phyloP scores from a whole-genome alignment of 2,888 invertebrate species.

The Eledona agricola region DNA sequence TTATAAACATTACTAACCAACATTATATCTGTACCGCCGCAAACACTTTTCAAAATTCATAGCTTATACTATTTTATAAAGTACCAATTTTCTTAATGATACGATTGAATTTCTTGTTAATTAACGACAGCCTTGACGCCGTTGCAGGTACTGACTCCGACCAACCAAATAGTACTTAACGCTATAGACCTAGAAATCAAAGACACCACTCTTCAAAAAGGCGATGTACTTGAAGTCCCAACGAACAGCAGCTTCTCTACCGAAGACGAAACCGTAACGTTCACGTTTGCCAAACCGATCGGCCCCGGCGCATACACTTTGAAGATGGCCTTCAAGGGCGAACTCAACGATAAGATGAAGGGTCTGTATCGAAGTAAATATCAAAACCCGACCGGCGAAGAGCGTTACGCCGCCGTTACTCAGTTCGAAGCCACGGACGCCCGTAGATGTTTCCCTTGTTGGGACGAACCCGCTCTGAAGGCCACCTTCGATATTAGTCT shows the following conservation, averaged over 20 bases:
- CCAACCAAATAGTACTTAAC: constrained; percentile 78
- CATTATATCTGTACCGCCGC: too few relatives aligned
- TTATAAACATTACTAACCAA: too few relatives aligned
- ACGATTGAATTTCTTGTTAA: not conserved
- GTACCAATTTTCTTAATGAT: not conserved
- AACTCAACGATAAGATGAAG: constrained; percentile 91
- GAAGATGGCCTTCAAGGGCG: constrained; percentile 79
- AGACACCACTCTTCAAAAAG: constrained; percentile 67
- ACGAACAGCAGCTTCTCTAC: constrained; percentile 57
- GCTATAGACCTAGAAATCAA: constrained; percentile 78
- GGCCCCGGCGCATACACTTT: constrained; percentile 69
- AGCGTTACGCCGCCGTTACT: constrained; percentile 86
- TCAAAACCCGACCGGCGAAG: constrained; percentile 75
- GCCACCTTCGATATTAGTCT: constrained; percentile 92
- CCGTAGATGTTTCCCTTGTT: constrained; percentile 92
- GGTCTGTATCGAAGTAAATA: constrained; percentile 96
- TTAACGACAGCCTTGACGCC: constrained; percentile 1
- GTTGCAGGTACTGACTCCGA: constrained; percentile 74
- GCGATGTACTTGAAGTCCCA: constrained; percentile 58
- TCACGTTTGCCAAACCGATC: constrained; percentile 71
- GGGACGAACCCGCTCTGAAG: constrained; percentile 97
- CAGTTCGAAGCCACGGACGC: constrained; percentile 94
- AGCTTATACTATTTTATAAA: constrained; percentile 3
- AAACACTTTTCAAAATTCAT: too few relatives aligned
- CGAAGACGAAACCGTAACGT: constrained; percentile 75